Evolutionary conservation across 2,113 vertebrate genomes (phyloP).

Genomic region (Abramis brama): DNA sequence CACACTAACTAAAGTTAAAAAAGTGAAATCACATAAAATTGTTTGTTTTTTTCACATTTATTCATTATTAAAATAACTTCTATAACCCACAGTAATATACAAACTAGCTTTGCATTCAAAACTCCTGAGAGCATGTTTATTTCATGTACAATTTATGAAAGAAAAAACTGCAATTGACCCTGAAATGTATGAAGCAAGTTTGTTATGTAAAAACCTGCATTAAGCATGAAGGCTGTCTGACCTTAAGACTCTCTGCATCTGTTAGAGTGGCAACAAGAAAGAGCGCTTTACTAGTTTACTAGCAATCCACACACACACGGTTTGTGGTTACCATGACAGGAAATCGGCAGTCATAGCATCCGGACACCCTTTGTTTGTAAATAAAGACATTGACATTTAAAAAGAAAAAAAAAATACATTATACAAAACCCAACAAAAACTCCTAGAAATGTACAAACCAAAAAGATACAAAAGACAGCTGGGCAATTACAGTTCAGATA

Average conservation of each 20-base stretch:
- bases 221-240: neutral
- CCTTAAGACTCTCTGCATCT: conserved; percentile 5
- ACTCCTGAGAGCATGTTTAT: neutral
- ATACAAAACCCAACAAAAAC: too few species aligned
- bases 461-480: too few species aligned
- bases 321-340: neutral
- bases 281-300: neutral
- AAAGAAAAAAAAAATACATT: too few species aligned
- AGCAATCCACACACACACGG: conserved; percentile 3
- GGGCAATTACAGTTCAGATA: too few species aligned
- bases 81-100: neutral
- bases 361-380: conserved; percentile 23
- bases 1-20: too few species aligned
- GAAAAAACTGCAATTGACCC: neutral
- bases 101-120: neutral
- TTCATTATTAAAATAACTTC: neutral
- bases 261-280: neutral
- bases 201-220: neutral
- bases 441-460: too few species aligned
- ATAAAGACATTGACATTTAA: conserved; percentile 11
- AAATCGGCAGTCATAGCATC: neutral
- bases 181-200: conserved; percentile 8
- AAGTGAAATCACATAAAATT: too few species aligned
- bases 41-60: too few species aligned
- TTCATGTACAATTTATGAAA: neutral